Evolutionary conservation across 2,888 invertebrate species (phyloP).

Genomic region (Folsomia candida): DNA sequence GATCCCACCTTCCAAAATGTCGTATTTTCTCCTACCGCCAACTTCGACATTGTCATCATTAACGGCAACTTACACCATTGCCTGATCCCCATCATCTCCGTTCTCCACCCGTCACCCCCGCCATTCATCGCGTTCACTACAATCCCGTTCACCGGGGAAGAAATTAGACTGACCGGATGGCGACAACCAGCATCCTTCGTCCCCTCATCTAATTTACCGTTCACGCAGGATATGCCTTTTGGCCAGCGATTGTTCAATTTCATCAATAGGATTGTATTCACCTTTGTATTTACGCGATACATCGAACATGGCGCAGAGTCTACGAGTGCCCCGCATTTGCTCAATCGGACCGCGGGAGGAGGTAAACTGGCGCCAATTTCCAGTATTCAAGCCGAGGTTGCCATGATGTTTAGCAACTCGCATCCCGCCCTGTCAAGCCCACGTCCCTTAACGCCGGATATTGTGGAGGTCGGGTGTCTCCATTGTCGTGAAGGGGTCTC

Average conservation of each 20-base stretch:
- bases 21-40: background rate
- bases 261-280: background rate
- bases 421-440: slow-evolving; percentile 76
- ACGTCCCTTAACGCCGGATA: slow-evolving; percentile 73
- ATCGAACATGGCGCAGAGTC: background rate
- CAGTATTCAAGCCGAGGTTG: background rate
- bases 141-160: background rate
- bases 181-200: background rate
- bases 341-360: background rate
- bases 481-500: slow-evolving; percentile 67
- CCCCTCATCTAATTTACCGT: background rate
- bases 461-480: slow-evolving; percentile 62
- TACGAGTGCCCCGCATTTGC: background rate
- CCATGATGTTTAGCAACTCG: background rate
- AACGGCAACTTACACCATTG: background rate
- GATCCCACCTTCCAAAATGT: background rate
- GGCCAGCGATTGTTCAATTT: background rate
- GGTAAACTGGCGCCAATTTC: background rate
- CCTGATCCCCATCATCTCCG: background rate
- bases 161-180: background rate
- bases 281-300: background rate
- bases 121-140: background rate
- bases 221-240: background rate
- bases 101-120: background rate
- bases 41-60: background rate